phyloP scores from a whole-genome alignment of 2,113 vertebrate species.

The Tangachromis dhanisi region DNA sequence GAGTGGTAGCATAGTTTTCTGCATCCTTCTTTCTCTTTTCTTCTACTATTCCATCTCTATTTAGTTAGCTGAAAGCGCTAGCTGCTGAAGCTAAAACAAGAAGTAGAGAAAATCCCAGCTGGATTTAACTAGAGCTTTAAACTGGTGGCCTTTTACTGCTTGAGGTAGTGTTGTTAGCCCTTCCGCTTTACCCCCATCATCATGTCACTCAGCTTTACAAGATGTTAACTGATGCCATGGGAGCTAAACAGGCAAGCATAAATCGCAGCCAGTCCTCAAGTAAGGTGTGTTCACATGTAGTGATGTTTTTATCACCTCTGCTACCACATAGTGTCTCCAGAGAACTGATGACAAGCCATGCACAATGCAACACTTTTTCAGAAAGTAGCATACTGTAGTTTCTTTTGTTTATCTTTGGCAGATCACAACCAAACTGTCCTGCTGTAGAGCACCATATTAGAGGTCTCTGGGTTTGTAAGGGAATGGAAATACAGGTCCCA shows the following conservation, averaged over 20 bases:
- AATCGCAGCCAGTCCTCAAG: not conserved
- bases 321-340: not conserved
- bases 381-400: not conserved
- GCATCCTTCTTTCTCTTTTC: not conserved
- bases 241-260: not conserved
- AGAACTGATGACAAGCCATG: not conserved
- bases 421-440: not conserved
- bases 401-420: not conserved
- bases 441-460: fast-evolving
- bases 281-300: not conserved
- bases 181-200: not conserved
- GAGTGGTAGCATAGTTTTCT: not conserved
- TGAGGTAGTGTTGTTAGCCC: not conserved
- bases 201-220: not conserved
- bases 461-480: not conserved
- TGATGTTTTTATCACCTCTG: not conserved
- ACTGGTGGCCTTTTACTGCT: not conserved
- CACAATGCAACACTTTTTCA: not conserved
- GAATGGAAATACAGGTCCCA: not conserved
- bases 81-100: not conserved
- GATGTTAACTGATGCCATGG: not conserved
- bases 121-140: not conserved
- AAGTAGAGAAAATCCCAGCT: not conserved
- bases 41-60: not conserved
- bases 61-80: not conserved